These are phyloP conservation scores for Bufo bufo DNA, from an alignment of 2,113 vertebrate species.

Conservation along the genomic window DNA sequence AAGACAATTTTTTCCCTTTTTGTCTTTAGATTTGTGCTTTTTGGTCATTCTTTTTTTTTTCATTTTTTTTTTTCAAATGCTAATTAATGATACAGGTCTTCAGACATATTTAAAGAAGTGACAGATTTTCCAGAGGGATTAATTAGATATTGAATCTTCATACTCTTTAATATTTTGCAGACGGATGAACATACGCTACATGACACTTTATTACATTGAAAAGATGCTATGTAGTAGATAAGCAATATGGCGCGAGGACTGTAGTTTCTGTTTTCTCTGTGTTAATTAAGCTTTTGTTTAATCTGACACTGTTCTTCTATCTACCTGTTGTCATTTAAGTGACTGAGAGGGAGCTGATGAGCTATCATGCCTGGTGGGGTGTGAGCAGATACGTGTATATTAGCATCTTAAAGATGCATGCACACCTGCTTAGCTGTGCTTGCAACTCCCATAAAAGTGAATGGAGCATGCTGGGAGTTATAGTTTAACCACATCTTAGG, in stretches of 20 bases:
- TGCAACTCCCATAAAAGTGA: too few relatives aligned
- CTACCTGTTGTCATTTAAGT: background rate
- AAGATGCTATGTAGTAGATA: background rate
- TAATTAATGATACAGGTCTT: slow-evolving; percentile 20
- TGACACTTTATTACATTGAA: slow-evolving; percentile 26
- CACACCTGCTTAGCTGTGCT: too few relatives aligned
- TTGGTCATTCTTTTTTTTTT: background rate
- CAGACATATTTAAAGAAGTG: slow-evolving; percentile 6
- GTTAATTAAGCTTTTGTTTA: slow-evolving; percentile 25
- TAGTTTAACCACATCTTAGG: too few relatives aligned
- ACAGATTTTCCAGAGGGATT: slow-evolving; percentile 27
- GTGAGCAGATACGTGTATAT: background rate
- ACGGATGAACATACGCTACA: slow-evolving; percentile 30
- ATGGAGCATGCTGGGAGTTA: too few relatives aligned
- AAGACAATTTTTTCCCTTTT: background rate
- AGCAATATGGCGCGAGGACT: background rate
- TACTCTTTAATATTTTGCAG: slow-evolving; percentile 40
- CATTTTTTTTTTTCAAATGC: background rate
- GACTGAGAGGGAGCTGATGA: background rate
- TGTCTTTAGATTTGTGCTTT: background rate
- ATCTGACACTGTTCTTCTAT: slow-evolving; percentile 14
- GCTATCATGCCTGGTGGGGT: background rate
- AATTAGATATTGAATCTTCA: slow-evolving; percentile 37
- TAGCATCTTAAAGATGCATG: too few relatives aligned
- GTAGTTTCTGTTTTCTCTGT: slow-evolving; percentile 14